These are phyloP conservation scores for Drosophila nasuta DNA, from an alignment of 1,140 invertebrate species.

Conservation along the genomic window DNA sequence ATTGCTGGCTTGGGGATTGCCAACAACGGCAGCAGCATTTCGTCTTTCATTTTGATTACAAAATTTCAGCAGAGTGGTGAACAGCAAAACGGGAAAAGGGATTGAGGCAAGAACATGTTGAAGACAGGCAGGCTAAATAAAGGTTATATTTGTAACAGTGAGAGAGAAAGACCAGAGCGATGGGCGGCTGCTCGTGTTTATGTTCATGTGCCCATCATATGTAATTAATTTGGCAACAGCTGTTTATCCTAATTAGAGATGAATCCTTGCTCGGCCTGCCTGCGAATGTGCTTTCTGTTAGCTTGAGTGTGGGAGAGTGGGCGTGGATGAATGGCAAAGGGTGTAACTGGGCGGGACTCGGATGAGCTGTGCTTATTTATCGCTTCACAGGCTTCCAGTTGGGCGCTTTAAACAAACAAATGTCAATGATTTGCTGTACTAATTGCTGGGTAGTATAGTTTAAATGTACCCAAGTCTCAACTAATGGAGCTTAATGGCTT, in stretches of 20 bases:
- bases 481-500: slow-evolving; percentile 2
- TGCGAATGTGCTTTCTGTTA: slow-evolving; percentile 10
- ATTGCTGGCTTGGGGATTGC: slow-evolving; percentile 32
- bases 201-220: slow-evolving; percentile 72
- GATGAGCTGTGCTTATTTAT: slow-evolving; percentile 21
- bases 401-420: slow-evolving; percentile 32
- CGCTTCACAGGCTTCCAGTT: slow-evolving; percentile 18
- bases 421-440: slow-evolving; percentile 36
- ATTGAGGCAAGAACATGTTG: neutral
- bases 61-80: slow-evolving; percentile 1
- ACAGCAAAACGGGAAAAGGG: neutral
- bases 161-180: neutral
- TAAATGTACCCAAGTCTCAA: neutral
- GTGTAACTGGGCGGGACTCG: neutral
- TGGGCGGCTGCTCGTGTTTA: slow-evolving; percentile 25
- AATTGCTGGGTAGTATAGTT: slow-evolving; percentile 9
- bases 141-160: slow-evolving; percentile 22
- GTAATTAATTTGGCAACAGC: slow-evolving; percentile 82
- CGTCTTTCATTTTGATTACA: slow-evolving; percentile 54
- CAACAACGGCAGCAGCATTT: slow-evolving; percentile 10
- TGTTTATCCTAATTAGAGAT: slow-evolving; percentile 79
- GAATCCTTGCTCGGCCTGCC: slow-evolving; percentile 44
- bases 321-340: neutral
- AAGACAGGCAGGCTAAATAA: slow-evolving; percentile 10
- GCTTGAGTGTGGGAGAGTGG: too few relatives aligned